Base-by-base conservation (phyloP, 2,888 invertebrate genomes). In the Tetrapedia diversipes region DNA sequence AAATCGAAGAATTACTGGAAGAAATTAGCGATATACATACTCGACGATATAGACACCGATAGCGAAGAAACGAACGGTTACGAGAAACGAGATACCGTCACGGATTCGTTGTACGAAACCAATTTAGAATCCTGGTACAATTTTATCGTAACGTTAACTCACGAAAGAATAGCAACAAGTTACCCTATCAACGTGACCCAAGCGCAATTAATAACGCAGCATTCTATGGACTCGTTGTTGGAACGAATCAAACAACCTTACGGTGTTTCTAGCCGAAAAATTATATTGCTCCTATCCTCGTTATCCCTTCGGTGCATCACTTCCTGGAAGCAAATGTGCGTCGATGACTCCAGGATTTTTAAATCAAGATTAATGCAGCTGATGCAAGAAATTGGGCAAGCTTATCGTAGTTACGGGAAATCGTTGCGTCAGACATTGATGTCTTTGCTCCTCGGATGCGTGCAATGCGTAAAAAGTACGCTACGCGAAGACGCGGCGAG, bases 41-140 rank as follows among this genome's bases (percentile, higher is more conserved):
- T 88, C 29, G 81, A 82, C 2, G 85, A 83, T 32, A 81, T 75
- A n/a, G 77, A 83, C 0, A 37, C 47, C n/a, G 75, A 82, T 14
- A 65, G 65, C 4, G 71, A 80, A 0, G 61, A 75, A 22, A 41
- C 72, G 6, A 70, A 22, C 14, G 53, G 19, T 37, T 27, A 19
- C 16, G 74, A 70, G 14, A 76, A 63, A 14, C 57, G 59, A 11
- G 59, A 76, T 10, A n/a, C 6, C 1, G 14, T 47, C 8, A 22
- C 59, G 2, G 56, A 34, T 86, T 89, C 90, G 1, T 67, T 90
- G 7, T 91, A 91, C 63, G 90, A 91, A 63, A 86, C 84, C 4
- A 92, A 91, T 56, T 80, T 92, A 27, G 91, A 91, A 61, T 90
- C 92, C 1, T 91, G 91, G 91, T 91, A 92, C 32, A 88, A 91